phyloP scores from a whole-genome alignment of 2,113 vertebrate genomes.

The western clawed frog (Xenopus tropicalis) region DNA sequence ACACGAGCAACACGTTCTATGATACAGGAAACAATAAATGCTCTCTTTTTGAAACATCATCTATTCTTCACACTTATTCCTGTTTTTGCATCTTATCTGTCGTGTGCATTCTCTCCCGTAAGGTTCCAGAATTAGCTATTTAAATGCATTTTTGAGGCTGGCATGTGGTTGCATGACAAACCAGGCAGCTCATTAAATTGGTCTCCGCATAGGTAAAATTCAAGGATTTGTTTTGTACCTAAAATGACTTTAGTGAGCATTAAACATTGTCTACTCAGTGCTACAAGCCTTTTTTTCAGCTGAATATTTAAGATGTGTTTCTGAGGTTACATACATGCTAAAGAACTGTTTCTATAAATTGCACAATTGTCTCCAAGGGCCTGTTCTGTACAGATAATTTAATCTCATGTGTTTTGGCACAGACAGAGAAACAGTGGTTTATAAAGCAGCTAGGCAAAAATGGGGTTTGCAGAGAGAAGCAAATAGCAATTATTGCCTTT shows the following conservation, averaged over 20 bases:
- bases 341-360: slow-evolving; percentile 39
- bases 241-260: neutral
- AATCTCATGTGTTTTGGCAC: slow-evolving; percentile 44
- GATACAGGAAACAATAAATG: slow-evolving; percentile 63
- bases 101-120: slow-evolving; percentile 48
- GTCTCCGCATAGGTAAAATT: neutral
- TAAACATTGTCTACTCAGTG: neutral
- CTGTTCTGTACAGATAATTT: slow-evolving; percentile 46
- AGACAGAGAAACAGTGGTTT: neutral
- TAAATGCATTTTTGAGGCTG: slow-evolving; percentile 30
- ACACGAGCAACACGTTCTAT: slow-evolving; percentile 61
- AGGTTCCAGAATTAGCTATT: slow-evolving; percentile 34
- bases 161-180: slow-evolving; percentile 38
- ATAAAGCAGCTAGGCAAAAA: neutral
- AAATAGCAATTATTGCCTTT: neutral
- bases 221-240: neutral
- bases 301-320: slow-evolving; percentile 35
- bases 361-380: slow-evolving; percentile 33
- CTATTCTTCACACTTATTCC: slow-evolving; percentile 53
- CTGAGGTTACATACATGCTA: slow-evolving; percentile 35
- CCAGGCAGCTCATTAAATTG: slow-evolving; percentile 3
- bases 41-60: slow-evolving; percentile 59
- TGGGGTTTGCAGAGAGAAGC: neutral
- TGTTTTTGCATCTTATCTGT: slow-evolving; percentile 52
- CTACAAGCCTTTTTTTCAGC: neutral